phyloP scores from a whole-genome alignment of 2,888 invertebrate species.

The Opisthograptis luteolata region DNA sequence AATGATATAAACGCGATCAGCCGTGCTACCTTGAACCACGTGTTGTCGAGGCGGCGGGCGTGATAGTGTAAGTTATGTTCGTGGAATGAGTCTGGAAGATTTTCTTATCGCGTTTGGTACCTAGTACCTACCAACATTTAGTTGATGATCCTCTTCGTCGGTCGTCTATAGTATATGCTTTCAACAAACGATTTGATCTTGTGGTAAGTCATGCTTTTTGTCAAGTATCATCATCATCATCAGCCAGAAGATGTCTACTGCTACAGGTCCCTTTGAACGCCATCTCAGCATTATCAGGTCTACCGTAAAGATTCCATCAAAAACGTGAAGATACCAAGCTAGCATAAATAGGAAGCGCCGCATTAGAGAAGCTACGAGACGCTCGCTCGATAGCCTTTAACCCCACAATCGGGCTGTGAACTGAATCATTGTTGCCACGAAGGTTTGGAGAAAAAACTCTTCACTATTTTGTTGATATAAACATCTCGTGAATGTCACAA shows the following conservation, averaged over 20 bases:
- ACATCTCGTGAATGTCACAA: slow-evolving; percentile 6
- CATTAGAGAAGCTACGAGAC: slow-evolving; percentile 48
- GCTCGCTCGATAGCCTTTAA: slow-evolving; percentile 56
- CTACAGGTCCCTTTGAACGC: too few species aligned
- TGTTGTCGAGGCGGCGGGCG: slow-evolving; percentile 8
- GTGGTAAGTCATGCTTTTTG: too few species aligned
- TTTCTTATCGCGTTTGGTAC: too few species aligned
- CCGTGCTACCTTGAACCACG: slow-evolving; percentile 41
- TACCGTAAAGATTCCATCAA: background rate
- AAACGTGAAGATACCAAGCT: slow-evolving; percentile 30
- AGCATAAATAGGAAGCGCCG: slow-evolving; percentile 40
- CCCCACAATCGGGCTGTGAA: slow-evolving; percentile 41
- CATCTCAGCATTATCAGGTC: too few species aligned
- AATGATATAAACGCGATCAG: slow-evolving; percentile 13
- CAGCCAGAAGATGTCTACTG: too few species aligned
- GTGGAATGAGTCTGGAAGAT: background rate
- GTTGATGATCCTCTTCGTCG: too few species aligned
- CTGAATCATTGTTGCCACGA: slow-evolving; percentile 33
- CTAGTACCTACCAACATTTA: too few species aligned
- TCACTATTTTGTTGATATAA: background rate
- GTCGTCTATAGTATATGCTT: too few species aligned
- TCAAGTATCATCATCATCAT: too few species aligned
- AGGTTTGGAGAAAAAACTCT: slow-evolving; percentile 22
- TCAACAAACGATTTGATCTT: too few species aligned
- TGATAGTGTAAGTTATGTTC: slow-evolving; percentile 6